Evolutionary conservation across 2,113 vertebrate species (phyloP).

Genomic region (Silurus glanis): DNA sequence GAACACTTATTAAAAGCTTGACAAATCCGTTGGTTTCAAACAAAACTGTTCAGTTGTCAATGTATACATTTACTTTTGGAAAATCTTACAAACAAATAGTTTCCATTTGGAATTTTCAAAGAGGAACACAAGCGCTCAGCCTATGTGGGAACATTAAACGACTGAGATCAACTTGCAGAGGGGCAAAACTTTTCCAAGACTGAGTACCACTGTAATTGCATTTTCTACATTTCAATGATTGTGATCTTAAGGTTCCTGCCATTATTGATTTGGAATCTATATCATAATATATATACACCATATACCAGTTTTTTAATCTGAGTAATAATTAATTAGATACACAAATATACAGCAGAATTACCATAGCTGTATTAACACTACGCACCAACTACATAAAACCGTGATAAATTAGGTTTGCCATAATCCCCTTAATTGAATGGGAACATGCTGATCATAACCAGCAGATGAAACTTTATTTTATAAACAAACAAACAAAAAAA

Average conservation of each 20-base stretch:
- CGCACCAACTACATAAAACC: constrained; percentile 6
- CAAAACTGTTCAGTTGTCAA: too few relatives aligned
- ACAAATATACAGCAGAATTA: not conserved
- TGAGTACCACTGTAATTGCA: not conserved
- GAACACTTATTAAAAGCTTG: not conserved
- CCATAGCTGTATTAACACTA: constrained; percentile 10
- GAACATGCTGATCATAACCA: constrained; percentile 53
- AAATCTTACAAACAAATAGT: not conserved
- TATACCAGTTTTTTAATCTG: not conserved
- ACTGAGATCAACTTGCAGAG: not conserved
- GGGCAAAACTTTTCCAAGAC: not conserved
- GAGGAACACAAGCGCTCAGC: not conserved
- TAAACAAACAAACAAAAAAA: too few relatives aligned
- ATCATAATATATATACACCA: too few relatives aligned
- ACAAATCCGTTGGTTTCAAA: not conserved
- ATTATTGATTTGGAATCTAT: not conserved
- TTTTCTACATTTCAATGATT: not conserved
- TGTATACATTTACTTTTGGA: not conserved
- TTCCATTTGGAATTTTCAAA: not conserved
- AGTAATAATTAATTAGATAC: not conserved
- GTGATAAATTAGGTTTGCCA: constrained; percentile 53
- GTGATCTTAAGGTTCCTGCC: not conserved
- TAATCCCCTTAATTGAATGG: constrained; percentile 53
- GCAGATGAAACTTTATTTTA: constrained; percentile 56
- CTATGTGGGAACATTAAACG: not conserved